Base-by-base conservation (phyloP, 1,140 invertebrate species). In the Hylaeus anthracinus region DNA sequence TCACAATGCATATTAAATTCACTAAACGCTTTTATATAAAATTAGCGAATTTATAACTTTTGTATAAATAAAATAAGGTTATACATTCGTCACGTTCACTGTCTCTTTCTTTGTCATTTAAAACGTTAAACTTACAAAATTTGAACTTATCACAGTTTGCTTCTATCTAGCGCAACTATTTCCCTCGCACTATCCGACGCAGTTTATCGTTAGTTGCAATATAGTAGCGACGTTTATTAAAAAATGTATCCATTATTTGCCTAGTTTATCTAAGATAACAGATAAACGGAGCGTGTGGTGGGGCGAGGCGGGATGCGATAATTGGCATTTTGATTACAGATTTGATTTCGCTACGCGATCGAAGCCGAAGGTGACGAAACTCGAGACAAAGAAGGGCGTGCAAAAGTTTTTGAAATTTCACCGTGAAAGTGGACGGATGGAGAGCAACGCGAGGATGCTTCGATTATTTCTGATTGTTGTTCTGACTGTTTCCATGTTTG, bases 241-340 rank as follows among this genome's bases (percentile, higher is more conserved):
- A 58, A 48, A 71, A 15, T 41, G 5, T 63, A 48, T 56, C 65
- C 39, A 15, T 56, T 41, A 15, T 56, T 41, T 26, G 10, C 6
- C 45, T 61, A 61, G 58, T 79, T 73, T 79, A 66, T 73, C 71
- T 73, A 51, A 64, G 48, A 63, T 79, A 63, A 26, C 70, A 48
- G 77, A 79, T 79, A 65, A 72, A 72, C 39, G 1, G 1, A 43
- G n/a, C 5, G 6, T 3, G 3, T 26, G 15, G 43, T 26, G 26
- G 60, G 26, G 10, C 41, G 2, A 9, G 41, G 51, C 4, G 37
- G 5, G 26, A 71, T 51, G 51, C 51, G 77, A 79, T 75, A 75
- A 81, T 75, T 67, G 10, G 14, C 14, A 74, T 81, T 51, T 64
- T 69, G 72, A 76, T 81, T 81, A 39, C 72, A 81, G 79, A 5